Evolutionary conservation across 2,797 vertebrate genomes (phyloP), one percentile per base, ranked within the genome.

Genomic region (Sebastes iracundus): DNA sequence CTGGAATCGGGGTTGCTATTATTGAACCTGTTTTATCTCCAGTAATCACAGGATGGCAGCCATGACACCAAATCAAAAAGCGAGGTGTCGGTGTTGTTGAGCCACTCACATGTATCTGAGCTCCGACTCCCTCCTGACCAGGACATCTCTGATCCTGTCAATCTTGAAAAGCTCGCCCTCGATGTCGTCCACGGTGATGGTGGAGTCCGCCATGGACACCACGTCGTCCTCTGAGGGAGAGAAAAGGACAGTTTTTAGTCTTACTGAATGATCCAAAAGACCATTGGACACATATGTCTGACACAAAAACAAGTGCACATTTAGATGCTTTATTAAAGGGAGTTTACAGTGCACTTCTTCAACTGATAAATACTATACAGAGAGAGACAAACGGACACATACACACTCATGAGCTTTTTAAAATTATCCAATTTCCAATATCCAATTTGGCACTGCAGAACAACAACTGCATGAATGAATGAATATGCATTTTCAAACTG

Each of bases 151-250:
- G 91, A 98, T 97, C 86, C 97, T 92, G 84, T 97, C 97, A 2
- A 98, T 98, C 92, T 96, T 97, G 81, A 96, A 96, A 35, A 98
- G 95, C 84, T 98, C 97, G 4, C 96, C 97, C 80, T 98, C 97
- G 0, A 98, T 97, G 90, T 97, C 96, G 3, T 96, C 96, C 1
- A 95, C 90, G 3, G 97, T 97, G 79, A 96, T 90, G 72, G 95
- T 96, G 20, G 97, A 97, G 89, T 98, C 97, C 0, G 97, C 97
- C 97, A 98, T 98, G 63, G 97, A 98, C 68, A 97, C 93, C 23
- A 97, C 89, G 35, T 96, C 95, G 0, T 96, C 95, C 32, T 96
- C 87, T 94, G 76, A 52, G 53, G 65, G 13, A 82, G 7, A 63
- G 20, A 22, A 4, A 53, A 25, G 4, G 69, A 64, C 7, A 23